phyloP scores from a whole-genome alignment of 2,888 invertebrate species.

The Drosophila pseudotakahashii region DNA sequence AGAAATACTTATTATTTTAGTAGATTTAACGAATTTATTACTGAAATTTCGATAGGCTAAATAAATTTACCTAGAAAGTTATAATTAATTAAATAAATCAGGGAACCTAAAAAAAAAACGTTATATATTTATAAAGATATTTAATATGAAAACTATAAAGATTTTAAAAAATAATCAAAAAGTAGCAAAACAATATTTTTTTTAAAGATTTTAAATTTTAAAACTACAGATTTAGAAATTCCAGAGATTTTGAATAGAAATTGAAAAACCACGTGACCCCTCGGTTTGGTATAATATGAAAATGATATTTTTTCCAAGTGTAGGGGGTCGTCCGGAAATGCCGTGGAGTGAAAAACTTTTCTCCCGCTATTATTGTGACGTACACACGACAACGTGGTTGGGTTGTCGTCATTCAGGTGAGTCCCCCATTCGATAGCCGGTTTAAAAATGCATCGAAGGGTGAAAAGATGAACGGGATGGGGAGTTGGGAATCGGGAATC shows the following conservation, averaged over 20 bases:
- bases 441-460: conserved; percentile 22
- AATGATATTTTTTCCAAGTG: conserved; percentile 1
- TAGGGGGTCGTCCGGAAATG: conserved; percentile 36
- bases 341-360: conserved; percentile 31
- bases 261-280: not conserved
- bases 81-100: too few relatives aligned
- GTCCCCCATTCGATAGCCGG: conserved; percentile 33
- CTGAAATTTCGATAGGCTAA: not conserved
- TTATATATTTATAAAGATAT: too few relatives aligned
- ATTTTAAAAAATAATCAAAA: too few relatives aligned
- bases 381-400: conserved; percentile 8
- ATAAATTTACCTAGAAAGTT: too few relatives aligned
- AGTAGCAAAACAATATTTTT: too few relatives aligned
- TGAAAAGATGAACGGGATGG: not conserved
- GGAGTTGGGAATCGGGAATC: not conserved
- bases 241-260: not conserved
- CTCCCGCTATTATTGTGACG: conserved; percentile 24
- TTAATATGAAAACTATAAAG: too few relatives aligned
- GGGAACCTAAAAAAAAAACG: too few relatives aligned
- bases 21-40: too few relatives aligned
- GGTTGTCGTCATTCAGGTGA: conserved; percentile 33
- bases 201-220: too few relatives aligned
- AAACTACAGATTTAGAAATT: too few relatives aligned
- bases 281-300: not conserved
- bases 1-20: not conserved